Base-by-base conservation (phyloP, 2,797 vertebrate genomes). In the Intellagama lesueurii region DNA sequence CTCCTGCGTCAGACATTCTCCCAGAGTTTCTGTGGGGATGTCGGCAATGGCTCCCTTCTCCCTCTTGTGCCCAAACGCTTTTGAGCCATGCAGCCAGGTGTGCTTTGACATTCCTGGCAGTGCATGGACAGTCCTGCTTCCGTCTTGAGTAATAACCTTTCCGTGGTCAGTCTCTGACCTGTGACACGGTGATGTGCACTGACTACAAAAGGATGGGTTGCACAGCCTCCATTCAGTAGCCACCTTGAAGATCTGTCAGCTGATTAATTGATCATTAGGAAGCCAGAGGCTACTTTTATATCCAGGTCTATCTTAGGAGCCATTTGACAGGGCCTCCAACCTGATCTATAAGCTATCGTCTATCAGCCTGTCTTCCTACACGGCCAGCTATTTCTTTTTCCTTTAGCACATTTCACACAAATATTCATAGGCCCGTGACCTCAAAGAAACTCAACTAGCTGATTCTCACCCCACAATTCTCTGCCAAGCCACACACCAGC, bases 81-180 rank as follows among this genome's bases (percentile, higher is more conserved):
- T 93, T 94, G 35, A 85, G 91, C 91, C 88, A 91, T 83, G 94
- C 93, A 91, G 96, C 96, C 96, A 93, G 91, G 91, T 95, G 96
- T 76, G 93, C 92, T 95, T 95, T 92, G 91, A 19, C 1, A 82
- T 95, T 90, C 87, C 95, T 52, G 75, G 92, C 32, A 91, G 93
- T 90, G 87, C 2, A 0, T 91, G 92, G 81, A 81, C 88, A 80
- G 93, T 95, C 93, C 90, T 91, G 93, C 92, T 91, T 93, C 83
- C 1, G 0, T 64, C 84, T 47, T 40, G 93, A 78, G 73, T 47
- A 88, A 93, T 93, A 92, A 44, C 14, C 14, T 69, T 81, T 81
- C n/a, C 26, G 32, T 1, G 26, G 35, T 12, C 88, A 78, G 32
- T 81, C 78, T 35, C 40, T 85, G 66, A 16, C 12, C 30, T 8